A percentile compares a stretch with the other conserved stretches of the same genome.
Evolutionary conservation across 2,797 vertebrate genomes (phyloP).

Genomic region (Podarcis siculus): DNA sequence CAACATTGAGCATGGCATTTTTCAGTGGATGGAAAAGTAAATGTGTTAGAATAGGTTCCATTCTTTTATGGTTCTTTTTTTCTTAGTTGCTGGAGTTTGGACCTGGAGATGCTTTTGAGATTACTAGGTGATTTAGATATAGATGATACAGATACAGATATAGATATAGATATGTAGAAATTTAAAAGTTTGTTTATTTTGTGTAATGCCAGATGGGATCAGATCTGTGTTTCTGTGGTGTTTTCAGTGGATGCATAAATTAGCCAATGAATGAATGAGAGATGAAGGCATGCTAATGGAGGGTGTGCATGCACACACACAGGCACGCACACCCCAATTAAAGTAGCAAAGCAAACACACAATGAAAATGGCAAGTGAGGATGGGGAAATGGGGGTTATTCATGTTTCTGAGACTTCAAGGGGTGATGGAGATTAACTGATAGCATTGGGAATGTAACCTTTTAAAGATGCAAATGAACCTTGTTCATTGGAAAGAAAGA

Average conservation of each 20-base stretch:
- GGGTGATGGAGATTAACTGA: too few species aligned
- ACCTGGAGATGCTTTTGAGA: neutral
- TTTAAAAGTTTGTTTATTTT: neutral
- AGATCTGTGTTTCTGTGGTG: neutral
- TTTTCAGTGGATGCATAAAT: neutral
- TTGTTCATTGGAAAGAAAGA: neutral
- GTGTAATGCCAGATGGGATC: accelerated
- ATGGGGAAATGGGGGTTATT: neutral
- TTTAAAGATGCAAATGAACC: neutral
- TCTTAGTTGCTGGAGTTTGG: neutral
- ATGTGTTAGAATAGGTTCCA: neutral
- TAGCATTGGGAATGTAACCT: neutral
- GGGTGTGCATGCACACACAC: too few species aligned
- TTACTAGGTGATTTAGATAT: too few species aligned
- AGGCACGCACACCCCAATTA: neutral
- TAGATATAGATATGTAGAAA: neutral
- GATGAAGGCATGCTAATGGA: neutral
- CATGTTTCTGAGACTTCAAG: neutral
- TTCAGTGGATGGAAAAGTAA: neutral
- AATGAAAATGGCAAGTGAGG: neutral
- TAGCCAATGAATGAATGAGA: constrained; percentile 43
- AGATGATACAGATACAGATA: too few species aligned
- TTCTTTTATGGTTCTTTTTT: neutral
- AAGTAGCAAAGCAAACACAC: neutral
- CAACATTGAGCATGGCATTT: neutral